Evolutionary conservation across 2,113 vertebrate genomes (phyloP).

Genomic region (Platycercus adscitus): DNA sequence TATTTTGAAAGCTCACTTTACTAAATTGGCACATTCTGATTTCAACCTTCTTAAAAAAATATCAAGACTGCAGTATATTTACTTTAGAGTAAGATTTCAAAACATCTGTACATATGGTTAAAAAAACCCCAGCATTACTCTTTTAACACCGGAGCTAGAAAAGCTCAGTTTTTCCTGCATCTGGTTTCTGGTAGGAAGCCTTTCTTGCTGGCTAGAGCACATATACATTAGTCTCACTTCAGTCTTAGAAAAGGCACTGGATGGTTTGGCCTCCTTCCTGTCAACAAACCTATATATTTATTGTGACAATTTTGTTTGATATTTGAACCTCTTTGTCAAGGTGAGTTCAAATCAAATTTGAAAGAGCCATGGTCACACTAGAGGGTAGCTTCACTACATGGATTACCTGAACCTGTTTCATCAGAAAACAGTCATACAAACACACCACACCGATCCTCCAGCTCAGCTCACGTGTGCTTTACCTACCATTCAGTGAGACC

Average conservation of each 20-base stretch:
- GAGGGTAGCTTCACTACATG: background rate
- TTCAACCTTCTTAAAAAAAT: background rate
- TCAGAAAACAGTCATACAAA: background rate
- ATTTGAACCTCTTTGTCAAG: background rate
- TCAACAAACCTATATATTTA: background rate
- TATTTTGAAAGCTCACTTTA: background rate
- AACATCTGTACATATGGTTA: background rate
- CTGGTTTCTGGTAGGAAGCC: background rate
- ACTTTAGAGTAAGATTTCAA: background rate
- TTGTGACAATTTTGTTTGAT: background rate
- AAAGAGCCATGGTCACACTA: background rate
- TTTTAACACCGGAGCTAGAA: background rate
- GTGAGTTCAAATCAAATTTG: background rate
- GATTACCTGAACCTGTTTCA: background rate
- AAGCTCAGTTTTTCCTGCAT: background rate
- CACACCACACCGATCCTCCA: background rate
- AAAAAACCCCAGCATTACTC: background rate
- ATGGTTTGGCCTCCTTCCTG: background rate
- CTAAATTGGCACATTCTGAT: background rate
- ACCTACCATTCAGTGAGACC: background rate
- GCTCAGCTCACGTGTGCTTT: background rate
- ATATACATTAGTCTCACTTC: background rate
- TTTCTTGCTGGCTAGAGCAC: background rate
- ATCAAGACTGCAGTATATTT: background rate
- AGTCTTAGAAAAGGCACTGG: background rate